Conservation (phyloP, 2,888 invertebrate species). For the Biston betularia region DNA sequence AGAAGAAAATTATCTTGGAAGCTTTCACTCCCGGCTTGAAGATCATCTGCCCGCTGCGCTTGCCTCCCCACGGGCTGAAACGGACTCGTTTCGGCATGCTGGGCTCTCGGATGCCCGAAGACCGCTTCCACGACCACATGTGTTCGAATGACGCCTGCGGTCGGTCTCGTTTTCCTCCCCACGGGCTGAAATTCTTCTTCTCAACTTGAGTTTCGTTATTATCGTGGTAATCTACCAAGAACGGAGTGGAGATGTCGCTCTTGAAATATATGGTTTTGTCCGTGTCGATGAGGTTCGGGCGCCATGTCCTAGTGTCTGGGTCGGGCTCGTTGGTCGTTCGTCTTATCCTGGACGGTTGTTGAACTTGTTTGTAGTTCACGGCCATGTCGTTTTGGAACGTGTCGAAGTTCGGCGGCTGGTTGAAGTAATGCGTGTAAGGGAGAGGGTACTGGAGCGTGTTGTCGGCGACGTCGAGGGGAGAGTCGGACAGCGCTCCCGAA, state of each 20-base stretch:
- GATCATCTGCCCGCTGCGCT: constrained; percentile 75
- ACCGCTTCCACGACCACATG: constrained; percentile 78
- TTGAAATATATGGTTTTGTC: constrained; percentile 60
- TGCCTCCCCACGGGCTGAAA: constrained; percentile 82
- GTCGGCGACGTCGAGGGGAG: constrained; percentile 57
- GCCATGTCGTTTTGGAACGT: constrained; percentile 45
- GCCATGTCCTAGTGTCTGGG: constrained; percentile 57
- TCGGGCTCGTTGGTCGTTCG: constrained; percentile 50
- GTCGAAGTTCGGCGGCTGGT: constrained; percentile 49
- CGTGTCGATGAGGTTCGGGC: constrained; percentile 60
- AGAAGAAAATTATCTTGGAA: constrained; percentile 71
- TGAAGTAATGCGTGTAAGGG: constrained; percentile 63
- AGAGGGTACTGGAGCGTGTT: constrained; percentile 56
- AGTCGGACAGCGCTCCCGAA: constrained; percentile 59
- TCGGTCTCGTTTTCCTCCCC: constrained; percentile 73
- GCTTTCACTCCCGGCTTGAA: constrained; percentile 70
- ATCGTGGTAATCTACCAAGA: constrained; percentile 49
- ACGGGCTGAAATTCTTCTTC: constrained; percentile 78
- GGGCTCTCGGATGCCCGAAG: constrained; percentile 66
- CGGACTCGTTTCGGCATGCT: constrained; percentile 81
- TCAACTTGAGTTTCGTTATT: constrained; percentile 57
- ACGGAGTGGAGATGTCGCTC: constrained; percentile 55
- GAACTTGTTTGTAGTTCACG: constrained; percentile 35
- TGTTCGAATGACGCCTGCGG: constrained; percentile 53
- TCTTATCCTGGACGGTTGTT: constrained; percentile 44